Evolutionary conservation across 2,797 vertebrate genomes (phyloP).

Genomic region (Sardinella longiceps): DNA sequence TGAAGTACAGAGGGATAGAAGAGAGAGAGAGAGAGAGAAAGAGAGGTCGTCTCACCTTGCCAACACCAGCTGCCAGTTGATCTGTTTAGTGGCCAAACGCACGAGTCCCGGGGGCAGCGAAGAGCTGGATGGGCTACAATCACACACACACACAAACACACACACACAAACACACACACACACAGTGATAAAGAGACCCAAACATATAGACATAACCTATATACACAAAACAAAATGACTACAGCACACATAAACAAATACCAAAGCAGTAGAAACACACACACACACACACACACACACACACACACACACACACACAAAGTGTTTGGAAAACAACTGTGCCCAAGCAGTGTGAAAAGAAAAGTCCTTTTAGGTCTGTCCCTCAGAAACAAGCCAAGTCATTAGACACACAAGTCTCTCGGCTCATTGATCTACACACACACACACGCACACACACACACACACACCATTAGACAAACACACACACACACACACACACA

Average conservation of each 20-base stretch:
- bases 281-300: too few species aligned
- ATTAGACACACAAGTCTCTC: too few species aligned
- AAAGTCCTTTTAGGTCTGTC: too few species aligned
- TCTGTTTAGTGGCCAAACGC: slow-evolving; percentile 88
- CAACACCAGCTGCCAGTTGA: slow-evolving; percentile 92
- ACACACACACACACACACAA: background rate
- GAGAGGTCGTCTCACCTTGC: slow-evolving; percentile 78
- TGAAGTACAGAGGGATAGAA: background rate
- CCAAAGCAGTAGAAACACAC: too few species aligned
- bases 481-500: background rate
- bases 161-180: background rate
- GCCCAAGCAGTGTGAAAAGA: too few species aligned
- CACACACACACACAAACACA: slow-evolving; percentile 14
- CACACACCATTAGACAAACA: too few species aligned
- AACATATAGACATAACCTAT: background rate
- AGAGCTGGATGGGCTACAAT: slow-evolving; percentile 86
- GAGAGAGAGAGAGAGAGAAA: too few species aligned
- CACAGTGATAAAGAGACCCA: background rate
- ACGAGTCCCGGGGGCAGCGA: slow-evolving; percentile 84
- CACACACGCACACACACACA: too few species aligned
- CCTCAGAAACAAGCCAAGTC: too few species aligned
- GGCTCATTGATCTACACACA: background rate
- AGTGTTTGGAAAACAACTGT: too few species aligned
- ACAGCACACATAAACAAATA: background rate
- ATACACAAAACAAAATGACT: too few species aligned